phyloP scores from a whole-genome alignment of 2,797 vertebrate genomes.

The Leptatherina wallacei region DNA sequence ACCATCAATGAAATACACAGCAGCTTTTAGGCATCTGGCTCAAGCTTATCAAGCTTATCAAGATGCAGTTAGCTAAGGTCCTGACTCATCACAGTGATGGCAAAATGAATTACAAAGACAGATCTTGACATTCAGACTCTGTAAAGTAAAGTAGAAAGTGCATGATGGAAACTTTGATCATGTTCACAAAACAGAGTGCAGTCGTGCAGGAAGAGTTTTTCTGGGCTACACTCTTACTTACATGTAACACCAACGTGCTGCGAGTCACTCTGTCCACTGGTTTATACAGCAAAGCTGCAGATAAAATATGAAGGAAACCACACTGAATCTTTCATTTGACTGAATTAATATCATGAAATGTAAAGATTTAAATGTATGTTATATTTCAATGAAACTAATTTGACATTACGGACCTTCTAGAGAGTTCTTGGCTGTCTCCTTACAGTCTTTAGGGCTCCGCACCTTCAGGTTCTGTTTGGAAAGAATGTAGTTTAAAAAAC shows the following conservation, averaged over 20 bases:
- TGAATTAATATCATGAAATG: not conserved
- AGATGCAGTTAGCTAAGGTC: not conserved
- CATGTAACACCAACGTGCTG: constrained; percentile 96
- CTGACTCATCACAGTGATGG: not conserved
- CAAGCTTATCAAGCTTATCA: not conserved
- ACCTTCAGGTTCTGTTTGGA: constrained; percentile 91
- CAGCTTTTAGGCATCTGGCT: not conserved
- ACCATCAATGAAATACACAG: not conserved
- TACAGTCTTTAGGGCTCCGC: constrained; percentile 92
- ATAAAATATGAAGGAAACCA: constrained; percentile 5
- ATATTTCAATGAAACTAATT: not conserved
- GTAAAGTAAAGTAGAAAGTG: not conserved
- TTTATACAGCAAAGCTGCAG: constrained; percentile 93
- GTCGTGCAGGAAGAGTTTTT: not conserved
- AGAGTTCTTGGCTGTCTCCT: constrained; percentile 93
- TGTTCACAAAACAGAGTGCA: constrained; percentile 1
- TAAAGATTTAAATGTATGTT: not conserved
- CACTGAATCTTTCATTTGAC: not conserved
- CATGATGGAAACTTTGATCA: too few species aligned
- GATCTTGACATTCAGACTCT: not conserved
- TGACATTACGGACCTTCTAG: constrained; percentile 89
- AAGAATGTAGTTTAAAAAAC: not conserved
- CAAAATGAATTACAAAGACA: not conserved
- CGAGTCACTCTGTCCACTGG: constrained; percentile 97
- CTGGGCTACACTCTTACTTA: constrained; percentile 76